Percentiles rank a stretch among this genome's conserved stretches.
Evolutionary conservation across 2,888 invertebrate genomes (phyloP).

Genomic region (Xylocampa areola): DNA sequence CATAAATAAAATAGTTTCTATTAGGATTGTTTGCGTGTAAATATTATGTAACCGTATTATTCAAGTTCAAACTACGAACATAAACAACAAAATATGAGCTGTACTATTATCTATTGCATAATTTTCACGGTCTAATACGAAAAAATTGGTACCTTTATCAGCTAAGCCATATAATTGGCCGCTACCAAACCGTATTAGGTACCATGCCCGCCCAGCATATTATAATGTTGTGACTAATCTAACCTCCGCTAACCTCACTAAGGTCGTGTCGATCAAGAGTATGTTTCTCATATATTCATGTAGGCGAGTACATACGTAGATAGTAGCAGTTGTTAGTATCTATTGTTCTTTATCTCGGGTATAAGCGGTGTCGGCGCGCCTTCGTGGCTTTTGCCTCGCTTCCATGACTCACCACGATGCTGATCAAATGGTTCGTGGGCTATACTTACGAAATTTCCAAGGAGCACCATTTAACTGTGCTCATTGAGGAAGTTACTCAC

Average conservation of each 20-base stretch:
- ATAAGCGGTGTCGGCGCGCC: conserved; percentile 51
- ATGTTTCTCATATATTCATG: conserved; percentile 45
- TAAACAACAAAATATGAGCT: conserved; percentile 12
- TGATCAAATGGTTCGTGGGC: conserved; percentile 73
- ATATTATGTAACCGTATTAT: not conserved
- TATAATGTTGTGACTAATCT: conserved; percentile 43
- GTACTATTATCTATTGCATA: conserved; percentile 18
- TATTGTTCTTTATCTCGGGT: conserved; percentile 53
- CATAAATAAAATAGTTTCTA: conserved; percentile 24
- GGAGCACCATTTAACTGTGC: conserved; percentile 68
- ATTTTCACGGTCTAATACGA: conserved; percentile 35
- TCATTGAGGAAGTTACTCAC: conserved; percentile 74
- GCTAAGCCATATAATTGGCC: conserved; percentile 32
- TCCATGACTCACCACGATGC: conserved; percentile 68
- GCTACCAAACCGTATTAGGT: conserved; percentile 24
- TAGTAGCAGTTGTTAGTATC: conserved; percentile 27
- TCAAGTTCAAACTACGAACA: conserved; percentile 8
- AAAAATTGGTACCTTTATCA: conserved; percentile 23
- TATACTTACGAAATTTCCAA: conserved; percentile 71
- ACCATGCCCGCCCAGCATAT: conserved; percentile 28
- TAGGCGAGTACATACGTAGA: conserved; percentile 29
- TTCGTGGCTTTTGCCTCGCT: conserved; percentile 31
- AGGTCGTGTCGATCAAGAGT: conserved; percentile 46
- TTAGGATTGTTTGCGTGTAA: not conserved
- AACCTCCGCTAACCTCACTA: conserved; percentile 48